Base-by-base conservation (phyloP, 2,797 vertebrate species). In the Chloroceryle inda region DNA sequence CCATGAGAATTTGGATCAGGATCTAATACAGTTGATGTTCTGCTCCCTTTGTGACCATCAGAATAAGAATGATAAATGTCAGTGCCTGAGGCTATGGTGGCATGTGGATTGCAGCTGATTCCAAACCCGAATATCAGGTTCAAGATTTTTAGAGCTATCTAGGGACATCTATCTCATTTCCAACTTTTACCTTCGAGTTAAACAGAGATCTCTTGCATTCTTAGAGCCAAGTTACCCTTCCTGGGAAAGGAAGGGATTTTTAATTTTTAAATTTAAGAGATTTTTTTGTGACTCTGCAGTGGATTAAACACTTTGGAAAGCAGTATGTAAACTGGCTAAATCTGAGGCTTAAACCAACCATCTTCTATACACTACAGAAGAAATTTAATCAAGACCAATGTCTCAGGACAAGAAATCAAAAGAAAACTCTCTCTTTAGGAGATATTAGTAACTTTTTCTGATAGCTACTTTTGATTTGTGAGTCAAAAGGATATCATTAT, bases 391-490 rank as follows among this genome's bases (percentile, higher is more conserved):
- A 94, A 92, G 55, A 73, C 56, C 37, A 67, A 16, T 93, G 62
- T 92, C 92, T 96, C 74, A 92, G 83, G 75, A 89, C 40, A 90
- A 93, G 74, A 94, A 92, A 62, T 77, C 76, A 59, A 72, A 97
- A 72, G 37, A 58, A 63, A 85, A 17, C 5, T 82, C 72, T 77
- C 47, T 95, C 66, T 97, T 95, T 91, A 88, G 77, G 62, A 94
- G 72, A 95, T 97, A 97, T 94, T 81, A 96, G 33, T 81, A 58
- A 85, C 59, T 96, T 95, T 89, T 89, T 24, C 27, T 90, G 90
- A 84, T 94, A 95, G 82, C 45, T 73, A 45, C 22, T 89, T 96
- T 85, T 79, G 66, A 90, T 97, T 97, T 96, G 88, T 95, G 80
- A 96, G 35, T 61, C 81, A 56, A 94, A 96, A 97, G 27, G 11